Percentiles rank a stretch among this genome's conserved stretches.
Conservation (phyloP, 53 echinoderm and acorn worm species). For the Paracentrotus lividus region DNA sequence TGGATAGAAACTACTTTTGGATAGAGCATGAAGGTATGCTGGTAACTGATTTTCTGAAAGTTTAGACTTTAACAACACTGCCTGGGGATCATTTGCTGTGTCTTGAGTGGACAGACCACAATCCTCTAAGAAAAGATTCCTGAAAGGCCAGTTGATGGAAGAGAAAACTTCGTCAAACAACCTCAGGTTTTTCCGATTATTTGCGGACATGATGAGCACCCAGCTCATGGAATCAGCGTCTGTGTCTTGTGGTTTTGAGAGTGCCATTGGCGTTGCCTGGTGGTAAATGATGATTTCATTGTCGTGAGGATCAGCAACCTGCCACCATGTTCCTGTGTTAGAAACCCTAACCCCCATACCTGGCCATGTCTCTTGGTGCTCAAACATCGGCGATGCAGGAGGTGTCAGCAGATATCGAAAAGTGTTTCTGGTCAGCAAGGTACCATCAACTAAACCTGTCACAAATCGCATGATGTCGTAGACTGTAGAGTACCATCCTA, state of each 20-base stretch:
- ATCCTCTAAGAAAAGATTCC: slow-evolving; percentile 77
- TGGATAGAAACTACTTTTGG: slow-evolving; percentile 71
- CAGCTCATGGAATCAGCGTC: slow-evolving; percentile 66
- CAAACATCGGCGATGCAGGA: slow-evolving; percentile 82
- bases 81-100: slow-evolving; percentile 44
- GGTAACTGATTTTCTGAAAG: slow-evolving; percentile 79
- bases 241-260: neutral
- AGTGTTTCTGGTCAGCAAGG: slow-evolving; percentile 65
- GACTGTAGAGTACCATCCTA: slow-evolving; percentile 95
- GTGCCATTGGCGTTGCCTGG: slow-evolving; percentile 54
- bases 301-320: slow-evolving; percentile 90
- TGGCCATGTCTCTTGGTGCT: slow-evolving; percentile 93
- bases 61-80: slow-evolving; percentile 74
- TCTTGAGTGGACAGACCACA: slow-evolving; percentile 73
- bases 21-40: slow-evolving; percentile 73
- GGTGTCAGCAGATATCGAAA: slow-evolving; percentile 69
- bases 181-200: slow-evolving; percentile 88
- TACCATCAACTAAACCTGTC: slow-evolving; percentile 76
- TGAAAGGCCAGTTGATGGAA: slow-evolving; percentile 78
- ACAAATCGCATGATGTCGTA: slow-evolving; percentile 92
- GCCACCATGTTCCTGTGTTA: slow-evolving; percentile 92
- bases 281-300: slow-evolving; percentile 93
- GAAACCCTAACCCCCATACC: slow-evolving; percentile 86
- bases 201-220: slow-evolving; percentile 89
- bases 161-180: slow-evolving; percentile 72